Evolutionary conservation across 2,888 invertebrate species (phyloP), one percentile per base, ranked within the genome.

Genomic region (Cataglyphis cursor): DNA sequence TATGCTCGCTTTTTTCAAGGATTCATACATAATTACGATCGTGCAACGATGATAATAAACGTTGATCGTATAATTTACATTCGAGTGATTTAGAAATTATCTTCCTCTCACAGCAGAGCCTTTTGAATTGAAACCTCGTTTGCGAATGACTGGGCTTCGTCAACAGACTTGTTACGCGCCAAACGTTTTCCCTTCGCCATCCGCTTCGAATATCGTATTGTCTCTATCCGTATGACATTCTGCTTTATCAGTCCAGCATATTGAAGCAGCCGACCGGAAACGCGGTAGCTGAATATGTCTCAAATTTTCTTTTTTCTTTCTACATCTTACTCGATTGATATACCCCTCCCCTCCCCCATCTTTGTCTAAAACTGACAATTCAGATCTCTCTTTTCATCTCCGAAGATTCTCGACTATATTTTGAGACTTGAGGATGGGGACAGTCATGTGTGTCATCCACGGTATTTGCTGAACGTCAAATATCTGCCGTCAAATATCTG

Each of bases 181-280:
- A 74, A 81, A 74, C 38, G 28, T 62, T 41, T 70, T 65, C 66
- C 85, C 84, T 82, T 84, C 73, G 72, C 80, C 83, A 86, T 85
- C 72, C 82, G 84, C 86, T 85, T 82, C 83, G 83, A 86, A 87
- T 87, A 84, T 75, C 84, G 84, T 87, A 91, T 90, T 89, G 90
- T 91, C 87, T 90, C 83, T 84, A 65, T 66, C 59, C 76, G 66
- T 81, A 68, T 75, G 87, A 72, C 81, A 70, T 83, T 87, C 76
- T 80, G 83, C 84, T 85, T 91, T 90, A 88, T 90, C 87, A 84
- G 87, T 72, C 85, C 80, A 59, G 83, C 88, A 85, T 87, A 88
- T 86, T 84, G 87, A 87, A 64, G 72, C 90, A 84, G 54, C 82
- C 87, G 70, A 68, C 81, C 86, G 89, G 85, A 90, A 91, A 87